Conservation (phyloP, 2,888 invertebrate genomes). For the Sisyra terminalis region DNA sequence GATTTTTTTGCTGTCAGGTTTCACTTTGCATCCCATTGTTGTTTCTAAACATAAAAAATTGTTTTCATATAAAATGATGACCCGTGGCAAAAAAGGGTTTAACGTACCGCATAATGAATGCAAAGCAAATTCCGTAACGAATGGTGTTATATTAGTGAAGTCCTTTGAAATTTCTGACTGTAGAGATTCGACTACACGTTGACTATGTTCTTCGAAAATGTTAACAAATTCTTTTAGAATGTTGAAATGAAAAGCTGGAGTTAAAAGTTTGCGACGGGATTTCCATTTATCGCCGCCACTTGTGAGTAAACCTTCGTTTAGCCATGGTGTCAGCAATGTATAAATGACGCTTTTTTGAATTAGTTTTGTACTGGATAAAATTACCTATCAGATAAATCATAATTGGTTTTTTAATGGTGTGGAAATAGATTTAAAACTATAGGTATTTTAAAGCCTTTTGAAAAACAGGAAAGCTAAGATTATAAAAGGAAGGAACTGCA, state of each 20-base stretch:
- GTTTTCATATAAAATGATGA: background rate
- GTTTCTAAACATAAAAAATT: slow-evolving; percentile 5
- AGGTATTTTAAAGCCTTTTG: too few species aligned
- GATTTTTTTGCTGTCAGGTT: background rate
- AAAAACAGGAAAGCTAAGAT: too few species aligned
- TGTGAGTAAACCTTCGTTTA: slow-evolving; percentile 1
- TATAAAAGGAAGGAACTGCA: too few species aligned
- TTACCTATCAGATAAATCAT: background rate
- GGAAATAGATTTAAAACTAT: too few species aligned
- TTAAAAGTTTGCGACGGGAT: slow-evolving; percentile 27
- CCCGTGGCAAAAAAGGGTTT: background rate
- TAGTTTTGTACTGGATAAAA: background rate
- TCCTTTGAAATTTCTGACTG: slow-evolving; percentile 15
- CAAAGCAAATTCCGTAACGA: slow-evolving; percentile 31
- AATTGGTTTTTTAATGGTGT: background rate
- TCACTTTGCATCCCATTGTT: slow-evolving; percentile 6
- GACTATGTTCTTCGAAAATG: slow-evolving; percentile 24
- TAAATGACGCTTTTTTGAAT: background rate
- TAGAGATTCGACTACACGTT: slow-evolving; percentile 21
- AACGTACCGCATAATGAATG: slow-evolving; percentile 34
- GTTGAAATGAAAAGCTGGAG: slow-evolving; percentile 30
- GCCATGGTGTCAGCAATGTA: background rate
- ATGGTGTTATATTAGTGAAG: slow-evolving; percentile 27
- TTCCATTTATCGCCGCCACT: slow-evolving; percentile 24
- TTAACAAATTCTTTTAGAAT: slow-evolving; percentile 25